Evolutionary conservation across 2,888 invertebrate species (phyloP), one percentile per base, ranked within the genome.

Genomic region (Drosophila basisetae): DNA sequence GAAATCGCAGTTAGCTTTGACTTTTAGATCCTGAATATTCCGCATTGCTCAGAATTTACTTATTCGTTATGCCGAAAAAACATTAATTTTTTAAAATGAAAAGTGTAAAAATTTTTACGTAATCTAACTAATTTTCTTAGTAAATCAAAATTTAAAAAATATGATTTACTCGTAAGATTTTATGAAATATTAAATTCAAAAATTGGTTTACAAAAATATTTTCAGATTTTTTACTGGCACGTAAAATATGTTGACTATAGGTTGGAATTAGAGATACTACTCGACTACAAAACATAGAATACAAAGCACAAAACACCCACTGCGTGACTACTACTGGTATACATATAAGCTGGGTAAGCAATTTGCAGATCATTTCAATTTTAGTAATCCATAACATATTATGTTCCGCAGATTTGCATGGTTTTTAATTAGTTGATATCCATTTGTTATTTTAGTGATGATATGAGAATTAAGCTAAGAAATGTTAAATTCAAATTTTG

Each of bases 61-160:
- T 22, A 22, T 22, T 22, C 22, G 22, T 22, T 22, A 3, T 28
- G 31, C 7, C 31, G 31, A 31, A 2, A 31, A 31, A 25, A 62
- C 41, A 65, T 31, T n/a, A 13, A 9, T 16, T 50, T 49, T 49
- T 58, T 49, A 0, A 22, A 31, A 47, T 52, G 47, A 1, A 39
- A 11, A 25, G 13, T 31, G 1, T 16, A 2, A 25, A 58, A 59
- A 30, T 25, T 28, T 7, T 37, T 28, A 50, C 35, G 13, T 37
- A 33, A n/a, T 33, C 22, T 13, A 16, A 52, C 28, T 5, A 78
- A 66, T 59, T 73, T 54, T 7, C 11, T 52, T 33, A 6, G 62
- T 79, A 65, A 68, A 74, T 77, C 75, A 33, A 73, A 77, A 79
- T 73, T 77, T 74, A 64, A 79, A 68, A 62, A 41, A 68, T 62